Conservation (phyloP, 2,797 vertebrate species). For the Margarornis squamiger region DNA sequence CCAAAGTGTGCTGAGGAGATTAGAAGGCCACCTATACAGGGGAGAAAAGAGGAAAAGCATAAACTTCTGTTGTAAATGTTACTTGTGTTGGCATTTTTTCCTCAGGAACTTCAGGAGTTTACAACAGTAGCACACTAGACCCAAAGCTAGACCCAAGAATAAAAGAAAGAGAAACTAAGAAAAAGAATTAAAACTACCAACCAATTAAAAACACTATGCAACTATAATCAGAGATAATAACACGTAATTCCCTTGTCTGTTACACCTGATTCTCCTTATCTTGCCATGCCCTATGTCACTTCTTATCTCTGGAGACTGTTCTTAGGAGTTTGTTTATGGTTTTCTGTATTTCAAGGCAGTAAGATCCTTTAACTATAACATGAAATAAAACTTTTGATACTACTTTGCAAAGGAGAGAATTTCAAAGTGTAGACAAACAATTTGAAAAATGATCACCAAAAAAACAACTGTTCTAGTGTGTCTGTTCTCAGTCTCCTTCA, state of each 20-base stretch:
- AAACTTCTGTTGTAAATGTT: neutral
- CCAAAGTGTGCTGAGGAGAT: conserved; percentile 95
- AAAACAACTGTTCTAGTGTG: neutral
- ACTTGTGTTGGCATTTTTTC: neutral
- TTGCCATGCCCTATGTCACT: neutral
- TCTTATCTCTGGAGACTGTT: neutral
- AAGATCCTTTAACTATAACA: neutral
- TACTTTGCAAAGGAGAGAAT: neutral
- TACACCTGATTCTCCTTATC: neutral
- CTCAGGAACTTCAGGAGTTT: neutral
- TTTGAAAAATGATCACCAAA: neutral
- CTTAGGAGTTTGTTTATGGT: neutral
- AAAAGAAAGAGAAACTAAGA: neutral
- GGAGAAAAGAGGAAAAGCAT: neutral
- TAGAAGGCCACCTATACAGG: conserved; percentile 87
- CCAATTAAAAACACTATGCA: neutral
- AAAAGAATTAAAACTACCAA: neutral
- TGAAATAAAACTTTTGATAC: neutral
- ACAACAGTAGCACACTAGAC: neutral
- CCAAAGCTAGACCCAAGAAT: neutral
- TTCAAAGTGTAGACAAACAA: neutral
- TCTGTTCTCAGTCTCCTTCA: neutral
- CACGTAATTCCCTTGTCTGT: neutral
- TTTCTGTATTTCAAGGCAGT: neutral
- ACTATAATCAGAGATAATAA: neutral